A percentile compares a stretch with the other conserved stretches of the same genome.
Conservation (phyloP, 2,113 vertebrate species). For the Zapus hudsonius region DNA sequence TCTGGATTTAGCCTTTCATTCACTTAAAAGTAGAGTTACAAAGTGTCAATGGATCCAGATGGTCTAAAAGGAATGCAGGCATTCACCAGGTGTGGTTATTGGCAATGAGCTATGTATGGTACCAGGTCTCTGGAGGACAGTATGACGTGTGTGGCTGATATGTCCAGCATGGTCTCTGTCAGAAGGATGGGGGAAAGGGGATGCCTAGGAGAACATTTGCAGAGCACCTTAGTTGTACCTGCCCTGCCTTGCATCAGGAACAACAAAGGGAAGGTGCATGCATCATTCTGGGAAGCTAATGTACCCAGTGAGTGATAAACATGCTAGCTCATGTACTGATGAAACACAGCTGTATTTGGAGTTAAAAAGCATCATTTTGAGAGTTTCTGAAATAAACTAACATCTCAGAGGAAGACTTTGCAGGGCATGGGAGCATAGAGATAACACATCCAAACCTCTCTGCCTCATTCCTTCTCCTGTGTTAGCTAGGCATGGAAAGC, state of each 20-base stretch:
- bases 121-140: not conserved
- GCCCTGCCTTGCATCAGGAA: not conserved
- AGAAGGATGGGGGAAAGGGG: rapidly evolving
- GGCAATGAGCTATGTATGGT: not conserved
- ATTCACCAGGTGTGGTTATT: rapidly evolving
- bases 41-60: not conserved
- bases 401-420: not conserved
- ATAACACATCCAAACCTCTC: not conserved
- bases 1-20: rapidly evolving
- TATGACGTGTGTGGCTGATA: rapidly evolving
- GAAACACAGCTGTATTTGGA: rapidly evolving
- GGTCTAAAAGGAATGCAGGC: not conserved
- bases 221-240: rapidly evolving
- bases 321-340: not conserved
- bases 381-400: not conserved
- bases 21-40: not conserved
- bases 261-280: not conserved
- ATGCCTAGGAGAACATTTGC: rapidly evolving
- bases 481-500: not conserved
- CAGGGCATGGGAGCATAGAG: not conserved
- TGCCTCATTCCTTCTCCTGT: not conserved
- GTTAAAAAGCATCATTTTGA: rapidly evolving
- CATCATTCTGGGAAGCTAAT: rapidly evolving
- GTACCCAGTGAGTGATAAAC: not conserved
- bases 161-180: not conserved